These are phyloP conservation scores for Lypha dubia DNA, from an alignment of 2,888 invertebrate genomes.

Conservation along the genomic window DNA sequence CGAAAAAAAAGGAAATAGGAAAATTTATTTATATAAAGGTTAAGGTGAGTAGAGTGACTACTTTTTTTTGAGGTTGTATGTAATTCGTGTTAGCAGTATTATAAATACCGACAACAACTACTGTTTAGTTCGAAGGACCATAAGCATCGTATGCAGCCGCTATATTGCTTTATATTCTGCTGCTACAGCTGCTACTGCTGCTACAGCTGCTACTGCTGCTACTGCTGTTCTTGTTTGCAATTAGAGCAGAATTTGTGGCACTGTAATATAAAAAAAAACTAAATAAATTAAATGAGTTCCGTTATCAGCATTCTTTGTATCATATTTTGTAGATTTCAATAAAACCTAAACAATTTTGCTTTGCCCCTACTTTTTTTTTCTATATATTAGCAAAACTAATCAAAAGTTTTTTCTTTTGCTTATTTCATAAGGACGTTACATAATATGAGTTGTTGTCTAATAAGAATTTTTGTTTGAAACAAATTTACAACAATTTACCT, in stretches of 20 bases:
- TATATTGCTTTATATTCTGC: too few species aligned
- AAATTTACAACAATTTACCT: too few species aligned
- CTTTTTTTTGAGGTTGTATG: not conserved
- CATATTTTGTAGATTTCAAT: not conserved
- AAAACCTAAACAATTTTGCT: not conserved
- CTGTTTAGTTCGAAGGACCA: not conserved
- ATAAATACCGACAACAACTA: not conserved
- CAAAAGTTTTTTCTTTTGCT: slow-evolving; percentile 31
- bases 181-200: too few species aligned
- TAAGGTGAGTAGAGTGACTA: not conserved
- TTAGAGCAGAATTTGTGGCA: too few species aligned
- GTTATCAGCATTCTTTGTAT: not conserved
- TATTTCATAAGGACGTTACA: slow-evolving; percentile 17
- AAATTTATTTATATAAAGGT: not conserved
- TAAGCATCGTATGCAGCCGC: not conserved
- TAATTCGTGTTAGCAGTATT: not conserved
- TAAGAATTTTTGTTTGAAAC: not conserved
- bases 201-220: too few species aligned
- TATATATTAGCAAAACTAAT: slow-evolving; percentile 39
- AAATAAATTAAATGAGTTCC: too few species aligned
- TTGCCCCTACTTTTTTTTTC: not conserved
- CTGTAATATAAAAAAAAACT: too few species aligned
- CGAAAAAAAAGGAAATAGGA: not conserved
- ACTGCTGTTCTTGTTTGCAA: too few species aligned
- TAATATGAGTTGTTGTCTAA: slow-evolving; percentile 8